Evolutionary conservation across 2,113 vertebrate genomes (phyloP).

Genomic region (Aspiorhynchus laticeps): DNA sequence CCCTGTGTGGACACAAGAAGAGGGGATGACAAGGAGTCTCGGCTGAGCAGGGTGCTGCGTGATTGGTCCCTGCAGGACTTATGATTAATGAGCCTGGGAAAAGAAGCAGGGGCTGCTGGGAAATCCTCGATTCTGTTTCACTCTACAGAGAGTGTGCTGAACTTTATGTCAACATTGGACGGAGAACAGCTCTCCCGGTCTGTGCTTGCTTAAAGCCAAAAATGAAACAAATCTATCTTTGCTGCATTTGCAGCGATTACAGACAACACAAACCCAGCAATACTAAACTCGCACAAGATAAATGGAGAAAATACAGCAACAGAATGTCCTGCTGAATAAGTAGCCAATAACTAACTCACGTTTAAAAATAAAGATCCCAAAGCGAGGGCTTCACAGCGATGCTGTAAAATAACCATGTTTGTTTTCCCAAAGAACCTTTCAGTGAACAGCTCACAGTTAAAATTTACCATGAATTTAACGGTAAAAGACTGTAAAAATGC

Average conservation of each 20-base stretch:
- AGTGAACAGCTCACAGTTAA: background rate
- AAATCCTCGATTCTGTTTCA: conserved; percentile 41
- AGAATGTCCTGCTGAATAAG: background rate
- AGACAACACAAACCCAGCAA: background rate
- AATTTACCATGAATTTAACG: too few relatives aligned
- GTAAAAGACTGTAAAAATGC: too few relatives aligned
- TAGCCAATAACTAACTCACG: background rate
- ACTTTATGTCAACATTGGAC: conserved; percentile 51
- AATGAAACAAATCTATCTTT: background rate
- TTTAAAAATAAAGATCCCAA: background rate
- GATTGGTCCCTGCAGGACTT: conserved; percentile 59
- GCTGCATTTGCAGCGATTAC: background rate
- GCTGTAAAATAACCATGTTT: background rate
- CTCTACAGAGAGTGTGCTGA: conserved; percentile 33
- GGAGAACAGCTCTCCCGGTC: conserved; percentile 4
- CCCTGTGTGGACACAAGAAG: conserved; percentile 52
- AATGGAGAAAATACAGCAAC: background rate
- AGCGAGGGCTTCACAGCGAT: background rate
- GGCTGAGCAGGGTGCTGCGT: conserved; percentile 42
- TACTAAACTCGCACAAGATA: conserved; percentile 1
- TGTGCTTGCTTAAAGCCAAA: background rate
- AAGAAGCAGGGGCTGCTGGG: conserved; percentile 51
- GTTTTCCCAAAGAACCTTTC: background rate
- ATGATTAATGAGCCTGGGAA: conserved; percentile 71
- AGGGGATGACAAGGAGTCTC: conserved; percentile 50